Percentiles rank a stretch among this genome's conserved stretches.
Evolutionary conservation across 1,140 invertebrate species (phyloP).

Genomic region (Coptotermes formosanus): DNA sequence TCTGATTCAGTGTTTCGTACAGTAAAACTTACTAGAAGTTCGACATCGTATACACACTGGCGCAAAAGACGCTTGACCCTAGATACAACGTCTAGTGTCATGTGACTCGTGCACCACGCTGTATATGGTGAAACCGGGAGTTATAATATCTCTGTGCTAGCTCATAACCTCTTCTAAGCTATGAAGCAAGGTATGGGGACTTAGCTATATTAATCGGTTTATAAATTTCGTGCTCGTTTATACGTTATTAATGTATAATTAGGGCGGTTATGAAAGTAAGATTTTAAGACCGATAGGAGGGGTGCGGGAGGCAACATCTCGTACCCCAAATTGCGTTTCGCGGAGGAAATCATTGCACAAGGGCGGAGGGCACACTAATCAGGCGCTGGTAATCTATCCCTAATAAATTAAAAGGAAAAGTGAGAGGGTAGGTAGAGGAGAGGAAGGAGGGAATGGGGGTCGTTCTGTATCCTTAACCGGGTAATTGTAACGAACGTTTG

Average conservation of each 20-base stretch:
- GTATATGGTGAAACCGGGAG: no score
- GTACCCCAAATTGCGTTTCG: background rate
- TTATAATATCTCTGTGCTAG: no score
- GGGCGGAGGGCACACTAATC: background rate
- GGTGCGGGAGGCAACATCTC: background rate
- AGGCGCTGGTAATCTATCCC: background rate
- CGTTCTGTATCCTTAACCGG: background rate
- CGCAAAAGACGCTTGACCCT: no score
- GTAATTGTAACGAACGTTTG: background rate
- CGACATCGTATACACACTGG: no score
- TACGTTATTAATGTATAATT: conserved; percentile 32
- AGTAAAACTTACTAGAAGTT: no score
- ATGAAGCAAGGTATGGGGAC: background rate
- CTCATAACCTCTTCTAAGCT: background rate
- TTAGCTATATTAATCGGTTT: conserved; percentile 25
- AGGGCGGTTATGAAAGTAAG: conserved; percentile 31
- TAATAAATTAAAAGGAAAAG: conserved; percentile 1
- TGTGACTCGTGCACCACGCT: no score
- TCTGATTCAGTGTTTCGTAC: no score
- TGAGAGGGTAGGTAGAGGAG: background rate
- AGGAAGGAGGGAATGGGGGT: background rate
- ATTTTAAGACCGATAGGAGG: background rate
- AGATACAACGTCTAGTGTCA: no score
- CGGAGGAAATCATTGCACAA: background rate
- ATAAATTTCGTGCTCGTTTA: conserved; percentile 28